A percentile compares a stretch with the other conserved stretches of the same genome.
Conservation (phyloP, 2,888 invertebrate genomes). For the Pecten maximus region DNA sequence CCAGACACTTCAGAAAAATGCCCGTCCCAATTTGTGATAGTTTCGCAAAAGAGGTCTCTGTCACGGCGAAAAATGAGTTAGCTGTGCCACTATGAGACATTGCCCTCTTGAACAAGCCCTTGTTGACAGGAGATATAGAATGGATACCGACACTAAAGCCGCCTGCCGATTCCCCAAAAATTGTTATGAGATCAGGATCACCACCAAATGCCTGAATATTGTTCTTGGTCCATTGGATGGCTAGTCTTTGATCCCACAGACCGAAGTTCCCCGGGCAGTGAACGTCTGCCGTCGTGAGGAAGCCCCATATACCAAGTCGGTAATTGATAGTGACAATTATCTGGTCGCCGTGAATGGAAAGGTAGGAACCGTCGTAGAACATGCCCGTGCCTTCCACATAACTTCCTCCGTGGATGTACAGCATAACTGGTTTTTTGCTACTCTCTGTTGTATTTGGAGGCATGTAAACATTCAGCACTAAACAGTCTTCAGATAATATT, state of each 20-base stretch:
- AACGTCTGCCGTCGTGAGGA: neutral
- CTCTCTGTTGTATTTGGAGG: neutral
- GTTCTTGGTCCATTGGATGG: neutral
- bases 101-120: neutral
- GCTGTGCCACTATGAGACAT: conserved; percentile 1
- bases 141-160: neutral
- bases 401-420: neutral
- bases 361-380: neutral
- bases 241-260: neutral
- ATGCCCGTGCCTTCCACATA: conserved; percentile 14
- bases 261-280: neutral
- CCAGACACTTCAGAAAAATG: neutral
- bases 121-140: neutral
- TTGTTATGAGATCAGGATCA: neutral
- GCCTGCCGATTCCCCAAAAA: conserved; percentile 10
- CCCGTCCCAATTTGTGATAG: neutral
- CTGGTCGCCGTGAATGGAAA: neutral
- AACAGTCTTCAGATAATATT: neutral
- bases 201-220: conserved; percentile 11
- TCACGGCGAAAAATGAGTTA: neutral
- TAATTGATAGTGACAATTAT: neutral
- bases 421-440: neutral
- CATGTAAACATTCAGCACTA: neutral
- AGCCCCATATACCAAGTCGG: neutral
- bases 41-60: neutral